Evolutionary conservation across 1,140 invertebrate genomes (phyloP).

Genomic region (Parapsyche elsis): DNA sequence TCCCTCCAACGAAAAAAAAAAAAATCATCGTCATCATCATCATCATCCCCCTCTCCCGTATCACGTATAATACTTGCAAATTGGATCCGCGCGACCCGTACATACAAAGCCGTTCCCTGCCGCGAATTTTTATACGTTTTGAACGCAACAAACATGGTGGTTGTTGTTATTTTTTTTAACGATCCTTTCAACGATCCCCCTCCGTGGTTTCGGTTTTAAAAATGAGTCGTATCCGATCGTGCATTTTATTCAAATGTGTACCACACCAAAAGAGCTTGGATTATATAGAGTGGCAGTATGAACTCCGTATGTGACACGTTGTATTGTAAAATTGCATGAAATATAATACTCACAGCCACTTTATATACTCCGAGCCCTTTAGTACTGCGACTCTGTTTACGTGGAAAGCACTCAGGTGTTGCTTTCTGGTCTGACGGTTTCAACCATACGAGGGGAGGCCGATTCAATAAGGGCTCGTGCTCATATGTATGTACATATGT

Average conservation of each 20-base stretch:
- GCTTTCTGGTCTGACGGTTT: constrained; percentile 1
- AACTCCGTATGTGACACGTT: too few relatives aligned
- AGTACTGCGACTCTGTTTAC: not conserved
- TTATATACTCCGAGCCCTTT: too few relatives aligned
- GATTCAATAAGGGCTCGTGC: not conserved
- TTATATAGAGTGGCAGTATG: too few relatives aligned
- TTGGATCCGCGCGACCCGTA: constrained; percentile 5
- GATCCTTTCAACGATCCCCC: not conserved
- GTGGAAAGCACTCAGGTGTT: constrained; percentile 13
- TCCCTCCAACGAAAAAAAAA: not conserved
- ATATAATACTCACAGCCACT: too few relatives aligned
- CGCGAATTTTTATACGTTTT: not conserved
- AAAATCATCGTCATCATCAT: too few relatives aligned
- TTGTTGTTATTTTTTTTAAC: not conserved
- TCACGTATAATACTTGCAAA: constrained; percentile 1
- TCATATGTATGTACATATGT: too few relatives aligned
- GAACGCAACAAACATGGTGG: not conserved
- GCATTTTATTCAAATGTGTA: not conserved
- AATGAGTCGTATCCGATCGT: not conserved
- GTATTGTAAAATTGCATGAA: too few relatives aligned
- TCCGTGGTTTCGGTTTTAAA: not conserved
- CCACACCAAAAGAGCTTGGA: too few relatives aligned
- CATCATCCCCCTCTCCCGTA: not conserved
- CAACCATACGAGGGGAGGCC: not conserved
- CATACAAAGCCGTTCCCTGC: not conserved